A percentile compares a stretch with the other conserved stretches of the same genome.
Evolutionary conservation across 2,113 vertebrate species (phyloP).

Genomic region (Hippocampus mohnikei): DNA sequence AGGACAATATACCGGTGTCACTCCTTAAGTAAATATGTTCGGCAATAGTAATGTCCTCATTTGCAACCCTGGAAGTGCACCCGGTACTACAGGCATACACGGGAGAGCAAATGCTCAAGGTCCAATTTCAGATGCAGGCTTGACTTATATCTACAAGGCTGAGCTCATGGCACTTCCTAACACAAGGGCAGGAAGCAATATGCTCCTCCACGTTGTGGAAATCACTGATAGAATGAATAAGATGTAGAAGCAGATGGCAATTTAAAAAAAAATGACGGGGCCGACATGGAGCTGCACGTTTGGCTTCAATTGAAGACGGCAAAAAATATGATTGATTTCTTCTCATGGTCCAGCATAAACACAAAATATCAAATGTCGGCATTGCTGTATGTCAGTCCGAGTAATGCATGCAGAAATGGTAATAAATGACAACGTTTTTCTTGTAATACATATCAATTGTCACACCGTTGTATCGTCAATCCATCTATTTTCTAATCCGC

Average conservation of each 20-base stretch:
- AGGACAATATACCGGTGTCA: constrained; percentile 6
- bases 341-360: background rate
- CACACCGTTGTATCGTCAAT: background rate
- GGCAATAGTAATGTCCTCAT: constrained; percentile 4
- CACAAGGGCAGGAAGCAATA: constrained; percentile 1
- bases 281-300: background rate
- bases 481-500: too few species aligned
- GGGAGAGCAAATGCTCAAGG: constrained; percentile 7
- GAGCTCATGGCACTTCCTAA: constrained; percentile 4
- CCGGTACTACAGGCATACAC: background rate
- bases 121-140: constrained; percentile 3
- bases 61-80: constrained; percentile 6
- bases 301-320: background rate
- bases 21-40: constrained; percentile 8
- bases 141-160: background rate
- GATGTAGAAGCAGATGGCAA: background rate
- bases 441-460: background rate
- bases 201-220: background rate
- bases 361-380: background rate
- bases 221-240: background rate
- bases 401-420: background rate
- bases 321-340: background rate
- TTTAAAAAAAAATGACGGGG: background rate
- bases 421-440: background rate
- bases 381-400: background rate